Evolutionary conservation across 2,113 vertebrate species (phyloP).

Genomic region (Recurvirostra avosetta): DNA sequence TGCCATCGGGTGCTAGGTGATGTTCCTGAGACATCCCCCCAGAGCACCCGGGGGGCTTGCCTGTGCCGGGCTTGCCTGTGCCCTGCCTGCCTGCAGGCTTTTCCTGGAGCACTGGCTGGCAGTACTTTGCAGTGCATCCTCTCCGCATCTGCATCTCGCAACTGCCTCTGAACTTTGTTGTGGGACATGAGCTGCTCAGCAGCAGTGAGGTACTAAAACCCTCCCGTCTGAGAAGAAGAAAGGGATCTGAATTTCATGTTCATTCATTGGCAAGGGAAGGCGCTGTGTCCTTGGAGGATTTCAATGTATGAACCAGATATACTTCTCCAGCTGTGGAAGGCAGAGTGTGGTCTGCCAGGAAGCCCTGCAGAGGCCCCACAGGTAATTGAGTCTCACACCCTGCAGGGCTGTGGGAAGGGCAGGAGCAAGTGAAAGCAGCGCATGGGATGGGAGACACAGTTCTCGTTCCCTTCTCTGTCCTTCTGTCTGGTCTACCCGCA

Average conservation of each 20-base stretch:
- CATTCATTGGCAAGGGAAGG: not conserved
- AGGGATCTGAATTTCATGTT: not conserved
- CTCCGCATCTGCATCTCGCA: not conserved
- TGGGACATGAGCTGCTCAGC: not conserved
- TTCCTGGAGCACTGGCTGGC: not conserved
- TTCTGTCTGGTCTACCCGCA: not conserved
- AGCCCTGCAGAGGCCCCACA: not conserved
- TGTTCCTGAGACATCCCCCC: not conserved
- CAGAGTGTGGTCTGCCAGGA: not conserved
- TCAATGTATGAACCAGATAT: fast-evolving
- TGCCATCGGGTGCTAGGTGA: not conserved
- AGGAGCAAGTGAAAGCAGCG: not conserved
- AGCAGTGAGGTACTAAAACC: not conserved
- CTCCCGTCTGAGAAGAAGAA: not conserved
- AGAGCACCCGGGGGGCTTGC: no score
- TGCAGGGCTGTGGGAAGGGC: not conserved
- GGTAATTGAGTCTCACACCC: fast-evolving
- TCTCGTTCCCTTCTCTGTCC: not conserved
- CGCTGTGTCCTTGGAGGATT: not conserved
- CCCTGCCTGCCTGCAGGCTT: not conserved
- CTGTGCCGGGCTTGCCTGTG: not conserved
- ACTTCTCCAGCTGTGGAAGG: not conserved
- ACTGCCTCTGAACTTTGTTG: not conserved
- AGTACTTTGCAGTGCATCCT: not conserved
- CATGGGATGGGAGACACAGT: not conserved